Conservation (phyloP, 2,888 invertebrate species). For the Agrochola macilenta region DNA sequence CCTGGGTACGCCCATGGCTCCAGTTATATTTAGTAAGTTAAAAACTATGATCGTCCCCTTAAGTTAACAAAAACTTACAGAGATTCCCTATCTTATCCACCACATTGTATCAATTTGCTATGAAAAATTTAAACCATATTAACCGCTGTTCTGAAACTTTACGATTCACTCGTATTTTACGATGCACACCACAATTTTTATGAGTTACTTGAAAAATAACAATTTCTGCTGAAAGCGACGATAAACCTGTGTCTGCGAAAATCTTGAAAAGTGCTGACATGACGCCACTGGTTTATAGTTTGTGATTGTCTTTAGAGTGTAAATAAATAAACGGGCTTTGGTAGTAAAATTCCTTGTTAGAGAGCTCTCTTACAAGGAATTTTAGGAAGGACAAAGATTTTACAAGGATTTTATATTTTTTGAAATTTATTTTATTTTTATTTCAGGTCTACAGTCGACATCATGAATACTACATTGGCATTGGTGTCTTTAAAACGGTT, state of each 20-base stretch:
- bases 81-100: background rate
- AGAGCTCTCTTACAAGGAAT: too few relatives aligned
- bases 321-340: slow-evolving; percentile 45
- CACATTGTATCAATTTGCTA: slow-evolving; percentile 58
- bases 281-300: slow-evolving; percentile 32
- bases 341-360: slow-evolving; percentile 3
- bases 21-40: background rate
- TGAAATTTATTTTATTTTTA: too few relatives aligned
- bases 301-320: slow-evolving; percentile 38
- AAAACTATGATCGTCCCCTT: background rate
- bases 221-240: slow-evolving; percentile 48
- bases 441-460: too few relatives aligned
- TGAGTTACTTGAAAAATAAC: slow-evolving; percentile 60
- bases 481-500: background rate
- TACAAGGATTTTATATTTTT: too few relatives aligned
- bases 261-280: slow-evolving; percentile 56
- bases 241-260: slow-evolving; percentile 55
- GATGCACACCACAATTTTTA: slow-evolving; percentile 50
- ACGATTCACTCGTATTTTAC: slow-evolving; percentile 55
- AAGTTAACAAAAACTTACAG: background rate
- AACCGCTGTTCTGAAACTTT: slow-evolving; percentile 43
- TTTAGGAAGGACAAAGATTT: too few relatives aligned
- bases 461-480: background rate
- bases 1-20: too few relatives aligned
- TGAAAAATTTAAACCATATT: slow-evolving; percentile 63